Percentiles rank a stretch among this genome's conserved stretches.
Evolutionary conservation across 2,113 vertebrate species (phyloP).

Genomic region (Patagioenas fasciata): DNA sequence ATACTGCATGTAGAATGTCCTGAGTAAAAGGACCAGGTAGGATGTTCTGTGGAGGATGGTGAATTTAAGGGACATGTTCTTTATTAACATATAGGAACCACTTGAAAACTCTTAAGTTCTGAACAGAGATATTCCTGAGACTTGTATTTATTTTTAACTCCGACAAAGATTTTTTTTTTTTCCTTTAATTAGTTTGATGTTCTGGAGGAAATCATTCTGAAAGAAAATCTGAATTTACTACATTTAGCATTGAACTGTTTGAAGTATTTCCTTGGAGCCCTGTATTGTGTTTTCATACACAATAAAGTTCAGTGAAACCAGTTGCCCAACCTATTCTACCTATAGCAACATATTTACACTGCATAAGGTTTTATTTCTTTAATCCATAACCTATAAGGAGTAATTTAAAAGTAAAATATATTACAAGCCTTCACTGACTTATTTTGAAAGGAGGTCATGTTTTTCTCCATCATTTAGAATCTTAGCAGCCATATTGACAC

Average conservation of each 20-base stretch:
- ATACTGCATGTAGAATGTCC: not conserved
- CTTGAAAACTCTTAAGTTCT: not conserved
- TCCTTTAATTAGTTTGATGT: not conserved
- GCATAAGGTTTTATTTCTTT: not conserved
- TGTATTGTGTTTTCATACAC: not conserved
- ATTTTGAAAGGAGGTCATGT: conserved; percentile 9
- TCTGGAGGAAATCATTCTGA: not conserved
- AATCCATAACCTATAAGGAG: conserved; percentile 16
- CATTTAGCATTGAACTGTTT: not conserved
- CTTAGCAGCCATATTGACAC: conserved; percentile 63
- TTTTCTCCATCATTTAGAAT: conserved; percentile 48
- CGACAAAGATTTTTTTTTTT: not conserved
- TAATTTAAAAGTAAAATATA: conserved; percentile 52
- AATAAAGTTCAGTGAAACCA: not conserved
- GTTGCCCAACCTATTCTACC: not conserved
- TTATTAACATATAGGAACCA: not conserved
- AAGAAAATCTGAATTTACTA: not conserved
- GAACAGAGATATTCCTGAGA: not conserved
- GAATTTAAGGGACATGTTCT: not conserved
- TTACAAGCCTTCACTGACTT: not conserved
- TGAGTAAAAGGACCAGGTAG: not conserved
- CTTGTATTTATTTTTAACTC: not conserved
- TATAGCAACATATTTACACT: not conserved
- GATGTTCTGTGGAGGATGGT: not conserved
- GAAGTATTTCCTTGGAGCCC: not conserved